phyloP scores from a whole-genome alignment of 2,888 invertebrate genomes.

The Nasonovia ribisnigri region DNA sequence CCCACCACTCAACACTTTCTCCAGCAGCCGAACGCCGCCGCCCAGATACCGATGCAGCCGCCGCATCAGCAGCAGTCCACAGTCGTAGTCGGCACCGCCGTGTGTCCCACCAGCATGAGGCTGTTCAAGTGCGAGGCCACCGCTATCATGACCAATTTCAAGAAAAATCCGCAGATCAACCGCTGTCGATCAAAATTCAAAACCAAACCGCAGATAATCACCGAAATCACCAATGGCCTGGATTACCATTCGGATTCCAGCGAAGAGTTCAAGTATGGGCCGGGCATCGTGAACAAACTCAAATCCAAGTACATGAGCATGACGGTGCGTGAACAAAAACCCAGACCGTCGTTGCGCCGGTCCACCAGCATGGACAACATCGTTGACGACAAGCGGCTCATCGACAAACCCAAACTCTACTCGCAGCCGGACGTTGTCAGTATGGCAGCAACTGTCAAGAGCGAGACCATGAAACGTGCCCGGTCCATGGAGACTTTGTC shows the following conservation, averaged over 20 bases:
- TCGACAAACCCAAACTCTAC: conserved; percentile 62
- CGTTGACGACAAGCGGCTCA: conserved; percentile 75
- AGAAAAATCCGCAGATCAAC: conserved; percentile 54
- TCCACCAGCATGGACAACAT: conserved; percentile 89
- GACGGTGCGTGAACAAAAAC: conserved; percentile 80
- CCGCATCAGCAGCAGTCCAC: conserved; percentile 4
- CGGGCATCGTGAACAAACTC: conserved; percentile 90
- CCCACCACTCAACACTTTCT: conserved; percentile 61
- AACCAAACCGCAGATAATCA: conserved; percentile 60
- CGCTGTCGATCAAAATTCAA: conserved; percentile 58
- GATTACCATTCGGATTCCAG: conserved; percentile 75
- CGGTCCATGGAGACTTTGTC: conserved; percentile 87
- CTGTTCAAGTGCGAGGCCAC: conserved; percentile 62
- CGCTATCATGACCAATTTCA: conserved; percentile 60
- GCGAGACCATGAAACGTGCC: conserved; percentile 81
- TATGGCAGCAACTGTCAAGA: conserved; percentile 70
- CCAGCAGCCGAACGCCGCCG: conserved; percentile 51
- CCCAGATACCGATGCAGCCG: conserved; percentile 29
- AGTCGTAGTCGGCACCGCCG: conserved; percentile 60
- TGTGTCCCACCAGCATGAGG: conserved; percentile 56
- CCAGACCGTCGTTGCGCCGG: conserved; percentile 80
- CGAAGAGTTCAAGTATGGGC: conserved; percentile 90
- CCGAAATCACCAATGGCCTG: conserved; percentile 70
- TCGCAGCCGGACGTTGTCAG: conserved; percentile 63
- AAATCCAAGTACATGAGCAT: conserved; percentile 89